phyloP scores from a whole-genome alignment of 2,888 invertebrate species.

The Phania funesta region DNA sequence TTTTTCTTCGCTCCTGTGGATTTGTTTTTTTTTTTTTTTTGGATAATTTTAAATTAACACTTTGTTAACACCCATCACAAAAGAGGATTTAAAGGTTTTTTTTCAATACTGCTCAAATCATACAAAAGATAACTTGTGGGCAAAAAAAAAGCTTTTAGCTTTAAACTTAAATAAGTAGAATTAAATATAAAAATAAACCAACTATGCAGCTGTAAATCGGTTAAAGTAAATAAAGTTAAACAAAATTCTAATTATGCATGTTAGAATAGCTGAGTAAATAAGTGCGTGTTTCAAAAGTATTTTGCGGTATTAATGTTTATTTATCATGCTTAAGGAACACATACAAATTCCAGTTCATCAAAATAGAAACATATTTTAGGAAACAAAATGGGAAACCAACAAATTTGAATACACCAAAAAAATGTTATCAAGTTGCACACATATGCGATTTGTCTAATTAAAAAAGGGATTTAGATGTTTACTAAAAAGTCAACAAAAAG shows the following conservation, averaged over 20 bases:
- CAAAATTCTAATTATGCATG: conserved; percentile 23
- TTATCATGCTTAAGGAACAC: conserved; percentile 2
- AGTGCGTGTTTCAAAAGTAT: neutral
- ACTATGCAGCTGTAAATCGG: conserved; percentile 19
- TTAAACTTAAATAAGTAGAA: conserved; percentile 1
- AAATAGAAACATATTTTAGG: neutral
- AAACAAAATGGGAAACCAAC: conserved; percentile 15
- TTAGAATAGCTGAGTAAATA: neutral
- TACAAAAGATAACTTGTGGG: conserved; percentile 28
- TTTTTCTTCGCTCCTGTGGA: neutral
- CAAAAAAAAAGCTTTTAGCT: conserved; percentile 22
- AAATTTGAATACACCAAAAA: conserved; percentile 2
- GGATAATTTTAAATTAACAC: conserved; percentile 78
- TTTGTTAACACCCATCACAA: conserved; percentile 73
- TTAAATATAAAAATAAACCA: neutral
- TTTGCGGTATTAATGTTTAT: conserved; percentile 12
- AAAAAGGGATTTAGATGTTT: neutral
- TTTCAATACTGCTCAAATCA: neutral
- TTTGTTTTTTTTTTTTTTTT: conserved; percentile 66
- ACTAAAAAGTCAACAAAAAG: neutral
- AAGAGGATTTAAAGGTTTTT: conserved; percentile 61
- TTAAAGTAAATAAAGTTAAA: conserved; percentile 16
- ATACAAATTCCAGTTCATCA: conserved; percentile 33
- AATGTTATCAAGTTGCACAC: conserved; percentile 3
- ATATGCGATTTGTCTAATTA: conserved; percentile 19